phyloP scores from a whole-genome alignment of 2,888 invertebrate genomes.

The Steinernema hermaphroditum region DNA sequence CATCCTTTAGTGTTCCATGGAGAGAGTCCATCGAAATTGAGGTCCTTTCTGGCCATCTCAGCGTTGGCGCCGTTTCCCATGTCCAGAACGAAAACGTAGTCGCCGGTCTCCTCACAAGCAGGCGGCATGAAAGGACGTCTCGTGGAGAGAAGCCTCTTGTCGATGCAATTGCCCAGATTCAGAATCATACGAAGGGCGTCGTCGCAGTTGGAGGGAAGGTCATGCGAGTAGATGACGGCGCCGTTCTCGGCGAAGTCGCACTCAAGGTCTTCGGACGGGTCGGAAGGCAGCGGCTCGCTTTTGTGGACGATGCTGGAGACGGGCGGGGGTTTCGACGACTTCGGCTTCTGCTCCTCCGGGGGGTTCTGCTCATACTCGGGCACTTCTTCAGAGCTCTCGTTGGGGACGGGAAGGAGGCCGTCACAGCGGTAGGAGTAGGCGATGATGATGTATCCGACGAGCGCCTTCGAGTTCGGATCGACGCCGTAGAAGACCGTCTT shows the following conservation, averaged over 20 bases:
- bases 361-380: not conserved
- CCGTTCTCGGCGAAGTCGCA: constrained; percentile 18
- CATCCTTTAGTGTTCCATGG: constrained; percentile 28
- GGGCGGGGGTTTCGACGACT: not conserved
- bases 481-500: constrained; percentile 19
- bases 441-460: not conserved
- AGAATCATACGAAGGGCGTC: constrained; percentile 6
- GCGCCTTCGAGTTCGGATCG: not conserved
- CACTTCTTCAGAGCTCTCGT: not conserved
- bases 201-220: constrained; percentile 24
- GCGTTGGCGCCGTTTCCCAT: constrained; percentile 25
- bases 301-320: constrained; percentile 2
- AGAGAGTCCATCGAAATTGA: constrained; percentile 22
- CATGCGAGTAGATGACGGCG: constrained; percentile 17
- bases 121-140: constrained; percentile 20
- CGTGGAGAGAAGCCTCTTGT: constrained; percentile 8
- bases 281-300: constrained; percentile 4
- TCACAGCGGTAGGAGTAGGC: constrained; percentile 3
- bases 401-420: not conserved
- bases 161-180: constrained; percentile 9
- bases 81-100: constrained; percentile 2
- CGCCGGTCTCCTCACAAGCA: constrained; percentile 10
- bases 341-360: not conserved
- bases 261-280: not conserved
- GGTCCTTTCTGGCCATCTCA: constrained; percentile 11